Evolutionary conservation across 2,797 vertebrate genomes (phyloP).

Genomic region (Glyptemys insculpta): DNA sequence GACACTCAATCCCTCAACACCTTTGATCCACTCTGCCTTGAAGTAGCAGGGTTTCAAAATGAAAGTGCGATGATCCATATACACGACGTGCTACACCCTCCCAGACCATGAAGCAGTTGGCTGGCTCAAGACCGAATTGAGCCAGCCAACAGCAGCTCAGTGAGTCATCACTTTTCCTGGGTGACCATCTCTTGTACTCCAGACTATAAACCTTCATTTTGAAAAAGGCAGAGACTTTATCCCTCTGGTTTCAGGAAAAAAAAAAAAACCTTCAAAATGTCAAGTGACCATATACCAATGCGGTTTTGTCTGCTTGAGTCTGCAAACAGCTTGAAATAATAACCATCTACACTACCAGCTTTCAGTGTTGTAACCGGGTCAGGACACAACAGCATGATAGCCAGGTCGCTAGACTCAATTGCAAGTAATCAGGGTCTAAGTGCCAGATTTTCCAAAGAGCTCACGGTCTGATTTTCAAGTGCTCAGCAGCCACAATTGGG

Average conservation of each 20-base stretch:
- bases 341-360: too few relatives aligned
- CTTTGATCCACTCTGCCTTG: too few relatives aligned
- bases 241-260: background rate
- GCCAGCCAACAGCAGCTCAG: background rate
- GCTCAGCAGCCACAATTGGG: background rate
- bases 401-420: background rate
- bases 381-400: background rate
- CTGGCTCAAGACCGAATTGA: background rate
- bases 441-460: background rate
- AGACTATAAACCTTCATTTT: background rate
- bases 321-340: background rate
- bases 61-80: background rate
- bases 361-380: background rate
- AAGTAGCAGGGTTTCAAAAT: too few relatives aligned
- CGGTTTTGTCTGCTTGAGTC: background rate
- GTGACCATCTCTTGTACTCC: background rate
- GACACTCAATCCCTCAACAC: too few relatives aligned
- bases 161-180: background rate
- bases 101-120: background rate
- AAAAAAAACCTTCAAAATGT: background rate
- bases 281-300: background rate
- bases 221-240: background rate
- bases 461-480: background rate
- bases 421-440: background rate
- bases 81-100: background rate